Base-by-base conservation (phyloP, 2,113 vertebrate species). In the Hassar affinis region DNA sequence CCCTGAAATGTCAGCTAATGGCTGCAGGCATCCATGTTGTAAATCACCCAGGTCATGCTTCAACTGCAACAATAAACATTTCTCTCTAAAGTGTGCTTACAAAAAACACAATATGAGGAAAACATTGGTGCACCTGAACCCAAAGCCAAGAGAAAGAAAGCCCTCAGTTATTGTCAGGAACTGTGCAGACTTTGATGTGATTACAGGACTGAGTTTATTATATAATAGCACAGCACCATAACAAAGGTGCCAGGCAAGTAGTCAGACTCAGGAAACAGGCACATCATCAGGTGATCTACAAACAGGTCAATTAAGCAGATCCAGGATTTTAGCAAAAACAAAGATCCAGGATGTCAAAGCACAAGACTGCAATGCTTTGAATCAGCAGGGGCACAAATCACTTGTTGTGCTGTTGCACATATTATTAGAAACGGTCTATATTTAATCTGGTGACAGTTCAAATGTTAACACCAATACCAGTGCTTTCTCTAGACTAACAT, bases 1-100 rank as follows among this genome's bases (percentile, higher is more conserved):
- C 30, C 12, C n/a, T 51, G 47, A 76, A 35, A 52, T 35, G 49
- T 76, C 49, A 76, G 47, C 47, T 51, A 30, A 52, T 75, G 47
- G 71, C n/a, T 20, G n/a, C 52, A n/a, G 47, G 74, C 49, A 76
- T 27, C 18, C 49, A 54, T 54, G 74, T 54, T 33, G 30, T 51
- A 74, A 74, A 74, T 51, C 45, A 51, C 18, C 27, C 27, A 35
- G 51, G 17, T 35, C 74, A 76, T 76, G 51, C 54, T 54, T 54
- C 51, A 54, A 54, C 17, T 54, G 74, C 51, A 54, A 76, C 49
- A 22, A 76, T 54, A 76, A 54, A 33, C 74, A 54, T 76, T 76
- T 76, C 7, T 52, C 35, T 35, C 1, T 15, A 35, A 76, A 33
- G 30, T 76, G n/a, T 27, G 69, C 18, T 47, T 74, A 74, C n/a